Evolutionary conservation across 1,140 invertebrate species (phyloP), one percentile per base, ranked within the genome.

Genomic region (Cherax destructor): DNA sequence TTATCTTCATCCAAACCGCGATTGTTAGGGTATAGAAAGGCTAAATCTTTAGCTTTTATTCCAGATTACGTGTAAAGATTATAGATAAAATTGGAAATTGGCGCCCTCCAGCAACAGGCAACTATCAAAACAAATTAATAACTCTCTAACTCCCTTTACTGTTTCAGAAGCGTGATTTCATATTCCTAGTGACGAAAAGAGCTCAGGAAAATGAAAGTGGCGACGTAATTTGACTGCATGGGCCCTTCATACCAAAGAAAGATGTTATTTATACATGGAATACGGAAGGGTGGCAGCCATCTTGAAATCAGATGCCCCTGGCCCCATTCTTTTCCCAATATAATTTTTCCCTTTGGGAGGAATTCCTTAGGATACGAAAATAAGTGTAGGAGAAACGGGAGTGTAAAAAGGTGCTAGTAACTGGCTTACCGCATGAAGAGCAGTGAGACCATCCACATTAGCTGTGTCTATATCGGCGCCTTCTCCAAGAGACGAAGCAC

Each of bases 391-490:
- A 30, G 3, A 74, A 74, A 74, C 24, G 6, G 1, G n/a, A 74
- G 7, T 6, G 18, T 30, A 74, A 74, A 3, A 30, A 0, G 24
- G 69, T 24, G 18, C 6, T 21, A 6, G 6, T 74, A 3, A 7
- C 5, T 6, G 7, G 92, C 90, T 93, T 94, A 95, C 95, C 94
- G 96, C 95, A 94, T 96, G 95, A 50, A 96, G 93, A 72, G 95
- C 95, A 74, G 95, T 96, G 41, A 96, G 94, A 59, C 95, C 95
- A 93, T 96, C 95, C 72, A 95, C 94, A 93, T 95, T 95, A 49
- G 95, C 94, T 81, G 95, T 95, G 94, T 96, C 95, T 92, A 96
- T 95, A 93, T 96, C 95, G 72, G 95, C 95, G 85, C 95, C 89
- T 95, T 94, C 80, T 94, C 93, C 91, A 96, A 92, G 88, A 96